Evolutionary conservation across 1,140 invertebrate genomes (phyloP).

Genomic region (Episyrphus balteatus): DNA sequence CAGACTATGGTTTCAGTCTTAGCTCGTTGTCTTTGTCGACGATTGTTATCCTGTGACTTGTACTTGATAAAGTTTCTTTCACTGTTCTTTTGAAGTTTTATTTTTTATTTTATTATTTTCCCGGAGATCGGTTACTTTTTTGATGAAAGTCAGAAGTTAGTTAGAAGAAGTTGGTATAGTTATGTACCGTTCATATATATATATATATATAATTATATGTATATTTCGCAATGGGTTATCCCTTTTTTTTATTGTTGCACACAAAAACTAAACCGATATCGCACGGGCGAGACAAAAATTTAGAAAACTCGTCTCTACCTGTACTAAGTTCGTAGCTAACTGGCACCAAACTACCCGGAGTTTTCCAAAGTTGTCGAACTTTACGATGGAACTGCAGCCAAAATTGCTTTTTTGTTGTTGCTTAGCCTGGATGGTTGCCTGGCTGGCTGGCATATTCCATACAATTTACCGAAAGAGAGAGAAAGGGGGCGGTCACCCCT

Average conservation of each 20-base stretch:
- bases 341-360: slow-evolving; percentile 25
- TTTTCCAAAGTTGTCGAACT: slow-evolving; percentile 38
- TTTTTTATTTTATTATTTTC: no score
- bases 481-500: background rate
- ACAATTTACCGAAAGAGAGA: no score
- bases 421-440: background rate
- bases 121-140: no score
- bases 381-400: slow-evolving; percentile 25
- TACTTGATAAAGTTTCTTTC: no score
- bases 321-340: slow-evolving; percentile 38
- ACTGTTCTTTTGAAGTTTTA: no score
- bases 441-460: background rate
- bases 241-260: background rate
- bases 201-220: no score
- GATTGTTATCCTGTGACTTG: no score
- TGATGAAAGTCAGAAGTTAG: no score
- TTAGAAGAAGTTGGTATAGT: background rate
- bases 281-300: background rate
- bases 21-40: no score
- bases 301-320: slow-evolving; percentile 36
- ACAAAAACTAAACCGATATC: background rate
- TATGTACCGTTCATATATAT: background rate
- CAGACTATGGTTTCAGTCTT: no score
- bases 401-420: slow-evolving; percentile 1
- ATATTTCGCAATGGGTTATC: no score